Evolutionary conservation across 2,113 vertebrate species (phyloP).

Genomic region (Himantopus leucocephalus): DNA sequence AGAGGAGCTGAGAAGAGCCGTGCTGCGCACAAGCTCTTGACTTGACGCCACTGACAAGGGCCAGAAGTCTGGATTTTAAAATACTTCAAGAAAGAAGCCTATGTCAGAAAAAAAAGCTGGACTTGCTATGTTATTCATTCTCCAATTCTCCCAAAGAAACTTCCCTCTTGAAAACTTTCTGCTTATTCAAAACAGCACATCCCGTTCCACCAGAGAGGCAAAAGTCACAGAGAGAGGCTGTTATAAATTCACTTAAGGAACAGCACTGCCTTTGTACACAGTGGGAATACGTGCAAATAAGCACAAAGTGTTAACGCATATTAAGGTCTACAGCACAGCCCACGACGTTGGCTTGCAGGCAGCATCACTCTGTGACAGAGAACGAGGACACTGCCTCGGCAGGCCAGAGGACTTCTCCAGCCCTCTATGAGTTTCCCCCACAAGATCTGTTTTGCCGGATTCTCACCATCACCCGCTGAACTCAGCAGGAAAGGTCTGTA

Average conservation of each 20-base stretch:
- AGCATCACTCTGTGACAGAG: background rate
- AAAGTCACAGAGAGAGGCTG: background rate
- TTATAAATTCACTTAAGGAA: background rate
- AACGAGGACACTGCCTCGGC: rapidly evolving
- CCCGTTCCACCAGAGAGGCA: background rate
- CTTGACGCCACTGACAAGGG: background rate
- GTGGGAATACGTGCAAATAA: background rate
- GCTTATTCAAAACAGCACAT: background rate
- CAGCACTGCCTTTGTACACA: background rate
- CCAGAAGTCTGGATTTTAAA: background rate
- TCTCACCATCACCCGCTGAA: background rate
- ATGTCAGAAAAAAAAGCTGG: background rate
- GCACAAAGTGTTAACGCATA: background rate
- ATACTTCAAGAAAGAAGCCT: background rate
- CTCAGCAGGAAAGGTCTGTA: background rate
- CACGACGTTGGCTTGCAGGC: rapidly evolving
- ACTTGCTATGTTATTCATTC: background rate
- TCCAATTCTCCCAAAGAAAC: background rate
- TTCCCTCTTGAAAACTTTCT: background rate
- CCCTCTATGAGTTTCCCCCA: background rate
- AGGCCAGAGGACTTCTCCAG: background rate
- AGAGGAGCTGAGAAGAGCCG: background rate
- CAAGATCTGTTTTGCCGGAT: background rate
- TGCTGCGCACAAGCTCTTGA: background rate
- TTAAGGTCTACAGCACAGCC: background rate